Conservation (phyloP, 2,113 vertebrate genomes). For the Eudorcas thomsonii region DNA sequence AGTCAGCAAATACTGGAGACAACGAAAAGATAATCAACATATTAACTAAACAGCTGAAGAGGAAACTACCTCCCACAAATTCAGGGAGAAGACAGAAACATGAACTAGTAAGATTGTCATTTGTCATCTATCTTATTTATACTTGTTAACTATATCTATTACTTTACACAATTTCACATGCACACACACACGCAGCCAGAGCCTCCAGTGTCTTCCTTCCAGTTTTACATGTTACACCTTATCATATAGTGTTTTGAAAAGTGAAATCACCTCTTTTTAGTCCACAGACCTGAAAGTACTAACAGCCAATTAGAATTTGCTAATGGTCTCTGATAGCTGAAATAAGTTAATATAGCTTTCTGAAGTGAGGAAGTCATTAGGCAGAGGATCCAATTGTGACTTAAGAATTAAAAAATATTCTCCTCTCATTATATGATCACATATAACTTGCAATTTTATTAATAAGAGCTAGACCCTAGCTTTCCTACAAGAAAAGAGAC, state of each 20-base stretch:
- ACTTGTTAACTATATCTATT: neutral
- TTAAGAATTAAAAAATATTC: neutral
- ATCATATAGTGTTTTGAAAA: neutral
- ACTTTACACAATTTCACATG: neutral
- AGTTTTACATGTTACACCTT: neutral
- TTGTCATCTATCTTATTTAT: neutral
- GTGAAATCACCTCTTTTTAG: neutral
- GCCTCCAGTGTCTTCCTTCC: neutral
- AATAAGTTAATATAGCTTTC: neutral
- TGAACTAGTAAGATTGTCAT: conserved; percentile 37
- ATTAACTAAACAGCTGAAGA: conserved; percentile 40
- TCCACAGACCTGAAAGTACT: neutral
- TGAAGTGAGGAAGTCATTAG: neutral
- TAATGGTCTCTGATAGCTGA: neutral
- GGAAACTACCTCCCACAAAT: conserved; percentile 38
- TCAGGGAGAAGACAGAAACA: neutral
- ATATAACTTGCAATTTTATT: neutral
- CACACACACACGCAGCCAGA: neutral
- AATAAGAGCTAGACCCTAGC: neutral
- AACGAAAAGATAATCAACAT: neutral
- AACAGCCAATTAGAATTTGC: neutral
- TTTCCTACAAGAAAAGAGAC: neutral
- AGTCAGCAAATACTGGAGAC: conserved; percentile 33
- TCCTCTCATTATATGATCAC: neutral
- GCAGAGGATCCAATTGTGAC: neutral